These are phyloP conservation scores for Polymixis lichenea DNA, from an alignment of 2,888 invertebrate species.

Conservation along the genomic window DNA sequence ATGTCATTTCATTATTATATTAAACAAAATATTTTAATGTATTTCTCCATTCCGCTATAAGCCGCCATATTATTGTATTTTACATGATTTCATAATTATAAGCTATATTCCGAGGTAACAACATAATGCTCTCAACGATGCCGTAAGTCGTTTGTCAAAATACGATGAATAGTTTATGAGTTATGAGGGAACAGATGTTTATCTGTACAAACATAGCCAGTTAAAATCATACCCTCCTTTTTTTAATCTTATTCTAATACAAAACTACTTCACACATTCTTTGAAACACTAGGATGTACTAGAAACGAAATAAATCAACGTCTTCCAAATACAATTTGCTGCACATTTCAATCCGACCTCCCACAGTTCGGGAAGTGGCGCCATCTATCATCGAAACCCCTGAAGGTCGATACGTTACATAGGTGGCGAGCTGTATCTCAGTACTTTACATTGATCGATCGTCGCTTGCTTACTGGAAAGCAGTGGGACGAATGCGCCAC, in stretches of 20 bases:
- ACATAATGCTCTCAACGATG: background rate
- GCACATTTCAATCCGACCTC: constrained; percentile 48
- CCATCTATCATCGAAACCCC: constrained; percentile 59
- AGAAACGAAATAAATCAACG: constrained; percentile 24
- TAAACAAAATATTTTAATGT: no score
- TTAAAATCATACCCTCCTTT: background rate
- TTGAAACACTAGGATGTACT: background rate
- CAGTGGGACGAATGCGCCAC: background rate
- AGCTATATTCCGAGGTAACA: background rate
- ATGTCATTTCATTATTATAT: no score
- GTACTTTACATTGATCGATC: constrained; percentile 56
- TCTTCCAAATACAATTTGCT: constrained; percentile 48
- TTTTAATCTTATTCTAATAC: background rate
- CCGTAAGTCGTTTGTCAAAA: background rate
- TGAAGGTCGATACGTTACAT: constrained; percentile 56
- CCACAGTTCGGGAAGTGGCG: constrained; percentile 13
- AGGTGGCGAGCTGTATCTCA: constrained; percentile 43
- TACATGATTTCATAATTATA: background rate
- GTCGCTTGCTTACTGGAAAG: constrained; percentile 20
- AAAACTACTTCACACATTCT: background rate
- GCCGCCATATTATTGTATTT: background rate
- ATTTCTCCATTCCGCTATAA: no score
- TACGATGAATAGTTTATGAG: background rate
- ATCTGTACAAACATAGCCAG: background rate
- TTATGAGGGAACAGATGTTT: background rate